phyloP scores from a whole-genome alignment of 2,797 vertebrate genomes.

The Helicolenus hilgendorfi region DNA sequence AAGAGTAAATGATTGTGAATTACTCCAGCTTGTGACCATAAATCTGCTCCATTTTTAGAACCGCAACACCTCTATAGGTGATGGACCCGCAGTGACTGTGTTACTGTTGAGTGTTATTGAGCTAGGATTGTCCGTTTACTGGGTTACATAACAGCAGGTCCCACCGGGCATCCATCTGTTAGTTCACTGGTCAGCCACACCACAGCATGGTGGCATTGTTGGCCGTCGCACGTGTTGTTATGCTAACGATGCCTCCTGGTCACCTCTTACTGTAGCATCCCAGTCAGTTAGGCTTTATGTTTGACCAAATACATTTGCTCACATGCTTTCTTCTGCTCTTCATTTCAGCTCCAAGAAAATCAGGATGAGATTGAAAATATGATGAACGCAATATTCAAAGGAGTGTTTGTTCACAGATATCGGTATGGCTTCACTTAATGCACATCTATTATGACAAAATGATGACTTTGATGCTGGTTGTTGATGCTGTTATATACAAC shows the following conservation, averaged over 20 bases:
- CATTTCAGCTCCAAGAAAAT: slow-evolving; percentile 98
- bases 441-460: neutral
- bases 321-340: slow-evolving; percentile 30
- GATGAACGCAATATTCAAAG: slow-evolving; percentile 99
- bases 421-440: slow-evolving; percentile 88
- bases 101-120: slow-evolving; percentile 45
- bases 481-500: neutral
- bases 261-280: slow-evolving; percentile 3
- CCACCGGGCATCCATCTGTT: slow-evolving; percentile 81
- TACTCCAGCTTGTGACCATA: neutral
- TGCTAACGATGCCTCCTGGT: slow-evolving; percentile 43
- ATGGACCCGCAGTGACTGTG: slow-evolving; percentile 23
- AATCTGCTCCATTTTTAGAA: slow-evolving; percentile 32
- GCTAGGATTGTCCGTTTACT: slow-evolving; percentile 55
- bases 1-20: slow-evolving; percentile 13
- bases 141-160: slow-evolving; percentile 70
- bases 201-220: slow-evolving; percentile 58
- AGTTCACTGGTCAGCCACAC: slow-evolving; percentile 49
- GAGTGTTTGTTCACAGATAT: slow-evolving; percentile 99
- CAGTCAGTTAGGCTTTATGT: neutral
- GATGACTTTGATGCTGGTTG: neutral
- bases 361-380: slow-evolving; percentile 99
- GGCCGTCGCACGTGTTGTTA: slow-evolving; percentile 56
- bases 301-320: neutral
- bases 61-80: slow-evolving; percentile 41